phyloP scores from a whole-genome alignment of 2,888 invertebrate genomes.

The Rhagium mordax region DNA sequence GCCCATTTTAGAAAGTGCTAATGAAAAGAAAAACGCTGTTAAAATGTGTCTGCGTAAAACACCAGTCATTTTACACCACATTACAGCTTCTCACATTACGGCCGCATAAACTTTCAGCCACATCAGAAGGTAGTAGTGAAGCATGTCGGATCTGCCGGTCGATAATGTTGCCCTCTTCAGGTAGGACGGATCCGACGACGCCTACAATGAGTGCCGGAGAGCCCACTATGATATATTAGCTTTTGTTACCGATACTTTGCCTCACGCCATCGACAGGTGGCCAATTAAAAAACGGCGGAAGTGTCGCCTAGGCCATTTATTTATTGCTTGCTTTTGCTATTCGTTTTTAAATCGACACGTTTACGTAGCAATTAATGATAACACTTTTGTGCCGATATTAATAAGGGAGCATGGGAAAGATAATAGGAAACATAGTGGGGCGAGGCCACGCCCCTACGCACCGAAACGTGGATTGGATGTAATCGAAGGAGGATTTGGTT shows the following conservation, averaged over 20 bases:
- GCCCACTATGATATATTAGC: slow-evolving; percentile 36
- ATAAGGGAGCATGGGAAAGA: no score
- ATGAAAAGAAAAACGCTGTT: slow-evolving; percentile 34
- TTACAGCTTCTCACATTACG: slow-evolving; percentile 35
- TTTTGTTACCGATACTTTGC: slow-evolving; percentile 24
- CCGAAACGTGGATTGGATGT: no score
- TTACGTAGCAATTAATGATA: background rate
- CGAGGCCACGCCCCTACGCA: no score
- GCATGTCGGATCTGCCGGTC: slow-evolving; percentile 23
- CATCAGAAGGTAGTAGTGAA: slow-evolving; percentile 32
- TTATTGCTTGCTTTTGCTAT: slow-evolving; percentile 18
- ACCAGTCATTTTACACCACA: slow-evolving; percentile 35
- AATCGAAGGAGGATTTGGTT: no score
- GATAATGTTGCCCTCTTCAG: slow-evolving; percentile 35
- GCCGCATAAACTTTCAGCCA: slow-evolving; percentile 30
- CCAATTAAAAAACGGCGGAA: slow-evolving; percentile 30
- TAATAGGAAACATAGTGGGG: no score
- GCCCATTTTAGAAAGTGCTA: slow-evolving; percentile 22
- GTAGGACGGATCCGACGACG: slow-evolving; percentile 36
- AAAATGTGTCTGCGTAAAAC: slow-evolving; percentile 34
- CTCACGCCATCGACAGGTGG: slow-evolving; percentile 40
- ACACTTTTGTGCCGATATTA: no score
- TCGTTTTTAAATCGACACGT: background rate
- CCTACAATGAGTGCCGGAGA: slow-evolving; percentile 28
- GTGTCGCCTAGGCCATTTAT: slow-evolving; percentile 10